Evolutionary conservation across 2,113 vertebrate species (phyloP).

Genomic region (Neoarius graeffei): DNA sequence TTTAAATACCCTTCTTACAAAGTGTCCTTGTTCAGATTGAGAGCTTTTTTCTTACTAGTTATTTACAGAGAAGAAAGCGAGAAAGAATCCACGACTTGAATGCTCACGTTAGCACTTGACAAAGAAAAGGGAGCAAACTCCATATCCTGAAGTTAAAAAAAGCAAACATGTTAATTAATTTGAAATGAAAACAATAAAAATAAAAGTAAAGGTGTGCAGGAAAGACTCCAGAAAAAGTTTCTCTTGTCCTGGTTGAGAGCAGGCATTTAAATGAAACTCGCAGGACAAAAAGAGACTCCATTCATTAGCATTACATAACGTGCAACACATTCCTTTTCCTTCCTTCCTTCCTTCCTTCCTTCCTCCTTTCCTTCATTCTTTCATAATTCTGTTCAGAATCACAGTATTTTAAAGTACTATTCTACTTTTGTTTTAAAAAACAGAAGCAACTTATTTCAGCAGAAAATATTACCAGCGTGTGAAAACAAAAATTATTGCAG

Average conservation of each 20-base stretch:
- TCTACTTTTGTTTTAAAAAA: neutral
- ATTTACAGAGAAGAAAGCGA: neutral
- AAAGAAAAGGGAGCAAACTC: neutral
- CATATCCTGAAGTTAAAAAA: neutral
- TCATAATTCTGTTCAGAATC: neutral
- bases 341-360: neutral
- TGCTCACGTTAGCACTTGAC: neutral
- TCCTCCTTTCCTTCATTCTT: neutral
- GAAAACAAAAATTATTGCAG: neutral
- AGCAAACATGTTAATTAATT: neutral
- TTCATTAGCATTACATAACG: neutral
- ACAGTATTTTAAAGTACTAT: neutral
- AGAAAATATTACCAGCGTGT: neutral
- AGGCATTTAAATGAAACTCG: neutral
- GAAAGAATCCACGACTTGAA: neutral
- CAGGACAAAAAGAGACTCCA: neutral
- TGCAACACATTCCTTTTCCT: neutral
- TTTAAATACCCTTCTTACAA: slow-evolving; percentile 43
- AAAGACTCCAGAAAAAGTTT: neutral
- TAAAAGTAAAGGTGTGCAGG: neutral
- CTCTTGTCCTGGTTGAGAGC: neutral
- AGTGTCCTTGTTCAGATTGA: slow-evolving; percentile 18
- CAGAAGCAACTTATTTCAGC: neutral
- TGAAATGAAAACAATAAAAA: neutral
- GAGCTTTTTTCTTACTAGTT: neutral